These are phyloP conservation scores for Macrotis lagotis DNA, from an alignment of 2,113 vertebrate genomes.

Conservation along the genomic window DNA sequence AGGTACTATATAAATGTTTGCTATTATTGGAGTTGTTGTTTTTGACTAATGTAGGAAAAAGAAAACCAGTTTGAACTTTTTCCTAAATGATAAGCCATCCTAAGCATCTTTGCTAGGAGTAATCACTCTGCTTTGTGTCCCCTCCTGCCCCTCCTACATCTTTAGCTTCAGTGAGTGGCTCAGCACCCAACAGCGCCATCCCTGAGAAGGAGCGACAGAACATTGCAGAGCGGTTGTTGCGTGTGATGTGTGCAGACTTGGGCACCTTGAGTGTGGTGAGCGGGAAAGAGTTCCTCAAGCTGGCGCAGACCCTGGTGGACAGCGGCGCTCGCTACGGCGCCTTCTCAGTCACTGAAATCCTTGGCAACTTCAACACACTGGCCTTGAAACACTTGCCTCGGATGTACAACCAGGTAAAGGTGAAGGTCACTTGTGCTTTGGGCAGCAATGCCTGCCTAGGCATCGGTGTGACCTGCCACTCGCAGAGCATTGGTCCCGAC, in stretches of 20 bases:
- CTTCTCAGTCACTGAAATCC: slow-evolving; percentile 94
- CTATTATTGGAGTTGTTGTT: background rate
- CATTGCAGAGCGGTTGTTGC: slow-evolving; percentile 94
- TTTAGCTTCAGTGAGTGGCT: slow-evolving; percentile 80
- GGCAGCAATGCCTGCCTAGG: slow-evolving; percentile 96
- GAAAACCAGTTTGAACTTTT: background rate
- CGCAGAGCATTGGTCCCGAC: slow-evolving; percentile 91
- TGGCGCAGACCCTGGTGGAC: slow-evolving; percentile 97
- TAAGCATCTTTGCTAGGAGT: background rate
- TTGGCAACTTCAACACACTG: slow-evolving; percentile 96
- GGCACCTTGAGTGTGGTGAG: slow-evolving; percentile 92
- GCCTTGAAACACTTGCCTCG: slow-evolving; percentile 96
- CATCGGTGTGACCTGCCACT: slow-evolving; percentile 97
- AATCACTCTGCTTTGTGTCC: slow-evolving; percentile 44
- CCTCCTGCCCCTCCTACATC: slow-evolving; percentile 41
- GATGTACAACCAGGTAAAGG: slow-evolving; percentile 99
- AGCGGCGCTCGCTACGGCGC: slow-evolving; percentile 96
- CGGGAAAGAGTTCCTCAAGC: slow-evolving; percentile 96
- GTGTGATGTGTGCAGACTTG: slow-evolving; percentile 96
- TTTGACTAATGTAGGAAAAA: background rate
- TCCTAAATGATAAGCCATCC: background rate
- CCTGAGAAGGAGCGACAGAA: slow-evolving; percentile 98
- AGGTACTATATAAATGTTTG: background rate
- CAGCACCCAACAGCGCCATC: slow-evolving; percentile 86
- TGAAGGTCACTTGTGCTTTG: slow-evolving; percentile 97